phyloP scores from a whole-genome alignment of 2,113 vertebrate genomes.

The Protobothrops mucrosquamatus region DNA sequence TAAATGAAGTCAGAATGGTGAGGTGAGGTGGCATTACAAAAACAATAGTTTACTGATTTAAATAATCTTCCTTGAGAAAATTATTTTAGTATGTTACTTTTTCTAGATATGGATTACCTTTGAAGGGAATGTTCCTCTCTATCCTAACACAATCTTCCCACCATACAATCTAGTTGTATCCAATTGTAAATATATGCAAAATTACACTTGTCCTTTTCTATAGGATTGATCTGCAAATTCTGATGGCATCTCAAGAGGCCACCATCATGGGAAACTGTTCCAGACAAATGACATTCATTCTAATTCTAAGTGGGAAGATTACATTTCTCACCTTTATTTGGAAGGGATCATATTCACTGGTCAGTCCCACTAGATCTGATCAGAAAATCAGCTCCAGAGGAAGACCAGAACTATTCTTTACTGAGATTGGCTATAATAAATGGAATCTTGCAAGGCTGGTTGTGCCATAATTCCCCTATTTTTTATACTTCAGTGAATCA shows the following conservation, averaged over 20 bases:
- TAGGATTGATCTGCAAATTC: conserved; percentile 16
- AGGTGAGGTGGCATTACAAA: neutral
- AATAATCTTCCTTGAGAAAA: neutral
- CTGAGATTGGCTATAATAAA: neutral
- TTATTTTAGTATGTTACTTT: neutral
- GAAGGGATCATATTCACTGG: neutral
- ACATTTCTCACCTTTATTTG: neutral
- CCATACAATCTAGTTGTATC: neutral
- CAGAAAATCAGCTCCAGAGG: neutral
- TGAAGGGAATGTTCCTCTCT: neutral
- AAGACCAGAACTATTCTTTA: neutral
- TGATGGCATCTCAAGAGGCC: conserved; percentile 19
- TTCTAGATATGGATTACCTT: neutral
- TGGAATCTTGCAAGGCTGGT: neutral
- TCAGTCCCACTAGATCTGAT: neutral
- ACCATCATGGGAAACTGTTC: neutral
- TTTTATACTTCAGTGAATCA: neutral
- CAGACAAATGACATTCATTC: neutral
- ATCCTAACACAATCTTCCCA: neutral
- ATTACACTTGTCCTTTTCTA: no score
- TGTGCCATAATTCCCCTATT: neutral
- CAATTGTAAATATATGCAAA: neutral
- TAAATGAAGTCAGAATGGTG: neutral
- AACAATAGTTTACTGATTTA: neutral
- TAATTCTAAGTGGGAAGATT: neutral